Evolutionary conservation across 1,140 invertebrate genomes (phyloP).

Genomic region (Holotrichia oblita): DNA sequence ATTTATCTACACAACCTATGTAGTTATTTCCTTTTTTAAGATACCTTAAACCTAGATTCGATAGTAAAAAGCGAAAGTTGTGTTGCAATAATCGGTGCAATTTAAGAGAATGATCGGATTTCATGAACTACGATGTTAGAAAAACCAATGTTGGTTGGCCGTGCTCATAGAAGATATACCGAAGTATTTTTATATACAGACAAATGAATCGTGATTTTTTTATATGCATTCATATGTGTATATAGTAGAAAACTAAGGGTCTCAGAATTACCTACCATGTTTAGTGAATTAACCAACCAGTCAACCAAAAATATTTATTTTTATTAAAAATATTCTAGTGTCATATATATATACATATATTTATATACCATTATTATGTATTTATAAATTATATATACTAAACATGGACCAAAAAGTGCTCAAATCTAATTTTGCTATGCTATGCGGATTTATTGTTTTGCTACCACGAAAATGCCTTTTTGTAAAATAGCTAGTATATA

Average conservation of each 20-base stretch:
- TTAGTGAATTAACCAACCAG: slow-evolving; percentile 48
- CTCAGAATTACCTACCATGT: slow-evolving; percentile 46
- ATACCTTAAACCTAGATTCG: not conserved
- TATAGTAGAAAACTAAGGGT: slow-evolving; percentile 29
- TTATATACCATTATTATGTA: slow-evolving; percentile 45
- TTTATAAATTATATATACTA: slow-evolving; percentile 44
- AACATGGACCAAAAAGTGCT: slow-evolving; percentile 52
- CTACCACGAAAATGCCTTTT: slow-evolving; percentile 57
- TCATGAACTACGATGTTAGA: slow-evolving; percentile 32
- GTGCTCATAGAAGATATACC: not conserved
- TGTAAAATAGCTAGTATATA: slow-evolving; percentile 50
- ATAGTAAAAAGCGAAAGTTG: not conserved
- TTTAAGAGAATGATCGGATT: not conserved
- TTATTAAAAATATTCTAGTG: slow-evolving; percentile 47
- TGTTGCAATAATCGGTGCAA: slow-evolving; percentile 8
- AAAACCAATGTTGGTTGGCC: not conserved
- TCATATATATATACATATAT: slow-evolving; percentile 47
- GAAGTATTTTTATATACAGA: slow-evolving; percentile 33
- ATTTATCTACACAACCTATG: not conserved
- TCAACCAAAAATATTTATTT: slow-evolving; percentile 52
- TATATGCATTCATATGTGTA: slow-evolving; percentile 38
- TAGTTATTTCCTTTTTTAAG: slow-evolving; percentile 4
- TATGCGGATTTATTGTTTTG: slow-evolving; percentile 53
- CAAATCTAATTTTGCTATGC: slow-evolving; percentile 53
- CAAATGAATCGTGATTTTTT: slow-evolving; percentile 38